These are phyloP conservation scores for Nasonovia ribisnigri DNA, from an alignment of 2,888 invertebrate species.

Conservation along the genomic window DNA sequence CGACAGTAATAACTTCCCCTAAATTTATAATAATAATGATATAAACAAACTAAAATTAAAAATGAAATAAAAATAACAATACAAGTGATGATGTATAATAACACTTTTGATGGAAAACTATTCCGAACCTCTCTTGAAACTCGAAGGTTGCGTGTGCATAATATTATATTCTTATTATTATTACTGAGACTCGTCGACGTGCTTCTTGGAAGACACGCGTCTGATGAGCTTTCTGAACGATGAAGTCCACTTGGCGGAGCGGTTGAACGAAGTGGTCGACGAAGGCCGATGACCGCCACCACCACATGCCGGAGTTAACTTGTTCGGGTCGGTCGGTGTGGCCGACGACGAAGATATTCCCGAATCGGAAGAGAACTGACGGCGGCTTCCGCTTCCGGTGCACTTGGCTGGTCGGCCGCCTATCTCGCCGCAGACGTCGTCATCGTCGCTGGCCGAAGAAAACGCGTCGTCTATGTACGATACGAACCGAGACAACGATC, in stretches of 20 bases:
- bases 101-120: background rate
- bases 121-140: background rate
- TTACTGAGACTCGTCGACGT: conserved; percentile 5
- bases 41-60: conserved; percentile 17
- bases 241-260: conserved; percentile 74
- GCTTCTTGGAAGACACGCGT: conserved; percentile 67
- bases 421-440: conserved; percentile 46
- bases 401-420: conserved; percentile 66
- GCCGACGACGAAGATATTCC: conserved; percentile 73
- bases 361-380: conserved; percentile 69
- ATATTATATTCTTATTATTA: background rate
- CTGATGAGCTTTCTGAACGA: conserved; percentile 75
- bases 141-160: background rate
- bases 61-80: background rate
- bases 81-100: background rate
- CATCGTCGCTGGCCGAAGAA: conserved; percentile 67
- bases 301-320: conserved; percentile 5
- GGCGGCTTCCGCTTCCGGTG: conserved; percentile 67
- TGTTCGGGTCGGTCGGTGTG: conserved; percentile 69
- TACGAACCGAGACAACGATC: conserved; percentile 68
- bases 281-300: conserved; percentile 64
- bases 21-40: background rate
- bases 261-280: conserved; percentile 68
- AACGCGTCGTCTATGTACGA: conserved; percentile 69
- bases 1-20: background rate